A percentile compares a stretch with the other conserved stretches of the same genome.
Conservation (phyloP, 64 coral and sea anemone genomes). For the Anthopleura sola region DNA sequence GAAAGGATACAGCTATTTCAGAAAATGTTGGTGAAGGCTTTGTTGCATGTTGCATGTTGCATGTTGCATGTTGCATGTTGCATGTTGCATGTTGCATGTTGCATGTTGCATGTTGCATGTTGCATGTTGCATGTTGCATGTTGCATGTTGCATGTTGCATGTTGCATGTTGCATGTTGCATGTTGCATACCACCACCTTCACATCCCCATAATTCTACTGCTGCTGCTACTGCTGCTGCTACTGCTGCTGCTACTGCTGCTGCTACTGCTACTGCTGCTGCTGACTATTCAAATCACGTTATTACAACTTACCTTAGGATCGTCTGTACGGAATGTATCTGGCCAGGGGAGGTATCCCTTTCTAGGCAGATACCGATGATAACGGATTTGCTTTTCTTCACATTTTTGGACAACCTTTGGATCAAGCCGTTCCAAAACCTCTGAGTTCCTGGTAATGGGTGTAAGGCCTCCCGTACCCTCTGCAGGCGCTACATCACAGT, state of each 20-base stretch:
- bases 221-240: too few relatives aligned
- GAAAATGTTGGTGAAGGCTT: neutral
- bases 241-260: too few relatives aligned
- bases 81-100: too few relatives aligned
- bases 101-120: too few relatives aligned
- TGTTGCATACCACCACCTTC: too few relatives aligned
- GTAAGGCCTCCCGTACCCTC: slow-evolving; percentile 39
- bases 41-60: neutral
- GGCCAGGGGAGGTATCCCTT: slow-evolving; percentile 63
- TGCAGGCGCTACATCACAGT: slow-evolving; percentile 19
- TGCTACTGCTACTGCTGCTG: too few relatives aligned
- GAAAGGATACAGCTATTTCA: too few relatives aligned
- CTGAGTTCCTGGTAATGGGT: slow-evolving; percentile 23
- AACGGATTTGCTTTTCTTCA: slow-evolving; percentile 37
- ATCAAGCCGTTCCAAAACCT: slow-evolving; percentile 25
- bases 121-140: too few relatives aligned
- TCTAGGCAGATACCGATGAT: slow-evolving; percentile 19
- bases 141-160: too few relatives aligned
- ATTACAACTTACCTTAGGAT: neutral
- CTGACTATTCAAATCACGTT: too few relatives aligned
- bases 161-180: too few relatives aligned
- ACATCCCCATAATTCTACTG: too few relatives aligned
- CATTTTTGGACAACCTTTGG: neutral
- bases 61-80: slow-evolving; percentile 2
- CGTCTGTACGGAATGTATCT: slow-evolving; percentile 59